Conservation (phyloP, 2,113 vertebrate genomes). For the Scatophagus argus region DNA sequence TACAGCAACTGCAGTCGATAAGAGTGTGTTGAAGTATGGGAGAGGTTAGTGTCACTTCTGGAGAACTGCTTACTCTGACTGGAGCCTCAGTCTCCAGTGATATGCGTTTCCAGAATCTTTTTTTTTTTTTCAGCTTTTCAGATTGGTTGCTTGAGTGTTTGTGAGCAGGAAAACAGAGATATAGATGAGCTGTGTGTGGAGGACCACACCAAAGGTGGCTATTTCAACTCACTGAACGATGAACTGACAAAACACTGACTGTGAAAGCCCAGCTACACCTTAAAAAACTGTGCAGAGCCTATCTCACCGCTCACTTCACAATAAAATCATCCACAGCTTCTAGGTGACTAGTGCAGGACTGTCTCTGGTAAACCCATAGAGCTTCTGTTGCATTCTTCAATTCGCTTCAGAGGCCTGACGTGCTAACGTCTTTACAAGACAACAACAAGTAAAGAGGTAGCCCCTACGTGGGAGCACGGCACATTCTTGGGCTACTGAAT, state of each 20-base stretch:
- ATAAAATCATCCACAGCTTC: slow-evolving; percentile 7
- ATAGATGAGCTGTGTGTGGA: slow-evolving; percentile 2
- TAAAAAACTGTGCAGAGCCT: slow-evolving; percentile 13
- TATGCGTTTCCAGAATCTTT: slow-evolving; percentile 46
- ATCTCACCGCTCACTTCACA: slow-evolving; percentile 50
- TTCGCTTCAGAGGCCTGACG: slow-evolving; percentile 71
- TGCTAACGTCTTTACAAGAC: slow-evolving; percentile 77
- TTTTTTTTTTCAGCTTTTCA: slow-evolving; percentile 46
- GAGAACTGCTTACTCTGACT: slow-evolving; percentile 54
- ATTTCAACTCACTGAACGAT: not conserved
- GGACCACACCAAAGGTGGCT: slow-evolving; percentile 33
- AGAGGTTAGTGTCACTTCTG: slow-evolving; percentile 19
- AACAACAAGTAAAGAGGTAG: slow-evolving; percentile 52
- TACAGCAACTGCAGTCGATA: slow-evolving; percentile 40
- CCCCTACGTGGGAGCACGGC: slow-evolving; percentile 51
- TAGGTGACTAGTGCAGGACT: slow-evolving; percentile 33
- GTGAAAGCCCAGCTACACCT: slow-evolving; percentile 19
- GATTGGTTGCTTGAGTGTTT: slow-evolving; percentile 34
- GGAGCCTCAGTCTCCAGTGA: slow-evolving; percentile 33
- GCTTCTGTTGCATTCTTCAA: slow-evolving; percentile 62
- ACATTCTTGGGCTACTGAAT: slow-evolving; percentile 58
- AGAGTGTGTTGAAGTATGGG: slow-evolving; percentile 44
- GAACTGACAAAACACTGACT: slow-evolving; percentile 9
- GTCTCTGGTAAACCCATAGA: slow-evolving; percentile 78
- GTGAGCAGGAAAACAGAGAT: slow-evolving; percentile 35